Evolutionary conservation across 2,888 invertebrate species (phyloP), one percentile per base, ranked within the genome.

Genomic region (Arrhopalites spinosus): DNA sequence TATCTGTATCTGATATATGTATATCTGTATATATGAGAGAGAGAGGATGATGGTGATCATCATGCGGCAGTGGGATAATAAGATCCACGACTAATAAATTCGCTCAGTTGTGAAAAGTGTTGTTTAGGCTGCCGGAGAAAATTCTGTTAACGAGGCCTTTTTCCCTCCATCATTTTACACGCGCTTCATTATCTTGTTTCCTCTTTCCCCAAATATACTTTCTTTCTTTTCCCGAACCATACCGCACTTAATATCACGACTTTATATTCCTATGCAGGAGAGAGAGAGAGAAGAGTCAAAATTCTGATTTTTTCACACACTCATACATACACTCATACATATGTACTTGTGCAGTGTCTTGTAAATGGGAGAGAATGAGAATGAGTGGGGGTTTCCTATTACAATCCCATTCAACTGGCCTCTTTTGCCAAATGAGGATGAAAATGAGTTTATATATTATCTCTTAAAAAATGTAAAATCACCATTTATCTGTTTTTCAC

Each of bases 71-170:
- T 47, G 30, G 72, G 73, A 79, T 79, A 78, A 76, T 79, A 79
- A 79, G 78, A 79, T 78, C 75, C 74, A 66, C 23, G 72, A 77
- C 77, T 80, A 78, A 80, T 77, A 78, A 80, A 78, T 78, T 73
- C 76, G 47, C 68, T 77, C 73, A 74, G 69, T 73, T 78, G 78
- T 78, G 77, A 79, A 79, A 77, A 79, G 74, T 76, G 75, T 77
- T 77, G 77, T 77, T 78, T 77, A 77, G 78, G 59, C 69, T 74
- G 64, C 29, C 23, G 36, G 43, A 70, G 70, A 71, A 70, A 77
- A 74, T 73, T 75, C 71, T 77, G 73, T 75, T 78, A 80, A 80
- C 78, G 78, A 78, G 77, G 70, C 75, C 50, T 73, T 78, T n/a
- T 78, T 78, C 70, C 76, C 71, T 78, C 70, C 76, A 71, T 27